Percentiles rank a stretch among this genome's conserved stretches.
Conservation (phyloP, 2,888 invertebrate species). For the Gortyna flavago region DNA sequence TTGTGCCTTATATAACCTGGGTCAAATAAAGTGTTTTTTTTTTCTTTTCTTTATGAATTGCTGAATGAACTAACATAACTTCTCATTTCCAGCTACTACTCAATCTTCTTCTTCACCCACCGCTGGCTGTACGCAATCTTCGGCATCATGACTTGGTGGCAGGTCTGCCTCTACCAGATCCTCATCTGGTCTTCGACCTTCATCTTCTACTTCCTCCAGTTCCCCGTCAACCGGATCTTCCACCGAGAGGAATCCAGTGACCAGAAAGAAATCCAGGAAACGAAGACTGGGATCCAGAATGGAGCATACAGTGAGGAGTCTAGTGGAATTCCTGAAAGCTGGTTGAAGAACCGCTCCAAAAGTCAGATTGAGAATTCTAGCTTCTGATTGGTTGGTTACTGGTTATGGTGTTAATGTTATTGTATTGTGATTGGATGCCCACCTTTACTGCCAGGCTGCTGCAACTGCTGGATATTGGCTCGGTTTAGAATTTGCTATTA, state of each 20-base stretch:
- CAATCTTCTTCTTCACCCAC: constrained; percentile 83
- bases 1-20: no score
- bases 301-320: constrained; percentile 23
- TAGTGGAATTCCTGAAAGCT: constrained; percentile 18
- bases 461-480: neutral
- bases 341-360: constrained; percentile 71
- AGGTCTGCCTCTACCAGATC: constrained; percentile 82
- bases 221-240: constrained; percentile 82
- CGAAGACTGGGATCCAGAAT: constrained; percentile 42
- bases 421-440: constrained; percentile 7
- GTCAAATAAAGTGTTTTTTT: no score
- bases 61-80: neutral
- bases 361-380: constrained; percentile 78
- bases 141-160: constrained; percentile 88
- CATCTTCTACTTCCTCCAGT: constrained; percentile 82
- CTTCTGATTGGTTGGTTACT: constrained; percentile 67
- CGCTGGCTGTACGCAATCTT: constrained; percentile 89
- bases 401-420: neutral
- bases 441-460: neutral
- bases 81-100: constrained; percentile 81
- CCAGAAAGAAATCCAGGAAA: constrained; percentile 34
- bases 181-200: constrained; percentile 79
- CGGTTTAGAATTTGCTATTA: neutral
- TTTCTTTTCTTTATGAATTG: no score
- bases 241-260: constrained; percentile 69